phyloP scores from a whole-genome alignment of 2,888 invertebrate genomes.

The Sinopyrophorus schimmeli region DNA sequence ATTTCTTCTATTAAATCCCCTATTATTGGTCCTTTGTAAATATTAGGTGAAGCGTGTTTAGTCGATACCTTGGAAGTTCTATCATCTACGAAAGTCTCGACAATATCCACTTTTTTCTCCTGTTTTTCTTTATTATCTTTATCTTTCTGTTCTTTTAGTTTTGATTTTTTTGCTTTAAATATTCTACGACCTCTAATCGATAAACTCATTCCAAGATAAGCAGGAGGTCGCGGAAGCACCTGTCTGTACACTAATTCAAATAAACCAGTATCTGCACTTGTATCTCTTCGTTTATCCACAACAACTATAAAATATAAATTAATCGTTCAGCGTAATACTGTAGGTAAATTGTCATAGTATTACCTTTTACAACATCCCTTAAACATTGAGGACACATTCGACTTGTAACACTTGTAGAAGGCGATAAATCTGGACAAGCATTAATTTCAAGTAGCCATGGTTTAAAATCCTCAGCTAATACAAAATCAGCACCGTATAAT shows the following conservation, averaged over 20 bases:
- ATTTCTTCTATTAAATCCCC: constrained; percentile 70
- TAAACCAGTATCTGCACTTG: constrained; percentile 76
- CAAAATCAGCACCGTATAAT: constrained; percentile 93
- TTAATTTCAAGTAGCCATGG: constrained; percentile 96
- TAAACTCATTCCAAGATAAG: constrained; percentile 75
- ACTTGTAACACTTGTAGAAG: constrained; percentile 88
- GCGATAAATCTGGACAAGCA: constrained; percentile 88
- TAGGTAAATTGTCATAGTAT: too few relatives aligned
- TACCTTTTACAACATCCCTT: constrained; percentile 91
- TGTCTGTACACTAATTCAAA: constrained; percentile 83
- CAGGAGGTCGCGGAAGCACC: constrained; percentile 74
- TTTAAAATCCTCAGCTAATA: constrained; percentile 83
- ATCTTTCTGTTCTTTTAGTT: constrained; percentile 34
- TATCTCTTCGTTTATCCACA: constrained; percentile 71
- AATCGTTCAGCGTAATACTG: too few relatives aligned
- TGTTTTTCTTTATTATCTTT: constrained; percentile 43
- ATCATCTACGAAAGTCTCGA: constrained; percentile 41
- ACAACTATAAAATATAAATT: constrained; percentile 70
- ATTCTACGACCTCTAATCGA: constrained; percentile 70
- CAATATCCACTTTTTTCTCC: constrained; percentile 53
- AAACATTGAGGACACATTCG: constrained; percentile 84
- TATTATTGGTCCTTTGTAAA: constrained; percentile 68
- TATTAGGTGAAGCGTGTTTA: constrained; percentile 51
- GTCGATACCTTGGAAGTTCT: constrained; percentile 44
- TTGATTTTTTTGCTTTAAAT: constrained; percentile 52